Evolutionary conservation across 1,140 invertebrate species (phyloP), one percentile per base, ranked within the genome.

Genomic region (Sminthurinus signatus): DNA sequence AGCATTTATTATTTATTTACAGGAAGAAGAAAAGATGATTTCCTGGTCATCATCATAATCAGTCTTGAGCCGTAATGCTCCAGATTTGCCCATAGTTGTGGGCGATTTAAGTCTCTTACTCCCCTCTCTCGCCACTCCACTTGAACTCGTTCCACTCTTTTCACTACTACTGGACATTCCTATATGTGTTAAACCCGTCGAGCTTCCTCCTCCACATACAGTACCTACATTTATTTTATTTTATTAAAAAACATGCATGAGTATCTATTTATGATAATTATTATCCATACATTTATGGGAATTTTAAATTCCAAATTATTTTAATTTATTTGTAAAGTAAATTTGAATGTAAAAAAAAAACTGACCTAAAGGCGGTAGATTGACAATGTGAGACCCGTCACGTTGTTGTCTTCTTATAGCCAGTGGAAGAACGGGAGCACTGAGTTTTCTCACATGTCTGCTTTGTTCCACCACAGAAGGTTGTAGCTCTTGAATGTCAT

Each of bases 1-100:
- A n/a, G n/a, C n/a, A n/a, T n/a, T n/a, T n/a, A n/a, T n/a, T n/a
- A 68, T 77, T 75, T 54, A 51, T 15, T 52, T 52, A 43, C 27
- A 44, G 44, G 46, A 56, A 28, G 50, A 52, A 52, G 54, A 36
- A 23, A 56, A 56, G 19, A 56, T 56, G 54, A 56, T 56, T 31
- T 56, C 54, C n/a, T 36, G 36, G 39, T 56, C 36, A 42, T 56
- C 54, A 36, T 56, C 54, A 42, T 56, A 42, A 27, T 56, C 54
- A 56, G 54, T 56, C 54, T 56, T 56, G 54, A 56, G 54, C 39
- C 36, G 54, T 10, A 56, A 21, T 31, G 36, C 23, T 12, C 60
- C 52, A 21, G 52, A 28, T 31, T 21, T 15, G 10, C 60, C 52
- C 15, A 56, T 42, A 15, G 39, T 29, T 5, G 61, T 63, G 25